These are phyloP conservation scores for Sorex maritimensis DNA, from an alignment of 2,797 vertebrate genomes.

Conservation along the genomic window DNA sequence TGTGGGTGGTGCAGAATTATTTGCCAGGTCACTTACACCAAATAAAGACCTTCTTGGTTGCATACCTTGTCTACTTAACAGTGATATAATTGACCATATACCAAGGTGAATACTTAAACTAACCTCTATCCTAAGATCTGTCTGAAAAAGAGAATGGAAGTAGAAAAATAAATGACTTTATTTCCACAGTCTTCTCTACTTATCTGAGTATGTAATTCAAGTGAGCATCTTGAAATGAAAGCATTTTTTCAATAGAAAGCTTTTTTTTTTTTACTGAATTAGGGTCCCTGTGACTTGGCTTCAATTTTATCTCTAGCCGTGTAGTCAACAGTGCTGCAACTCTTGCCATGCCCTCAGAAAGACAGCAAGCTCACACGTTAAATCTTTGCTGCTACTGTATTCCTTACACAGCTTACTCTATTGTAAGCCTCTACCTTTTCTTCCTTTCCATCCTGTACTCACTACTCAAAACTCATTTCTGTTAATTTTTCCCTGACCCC, in stretches of 20 bases:
- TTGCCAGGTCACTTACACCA: neutral
- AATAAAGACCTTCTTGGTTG: neutral
- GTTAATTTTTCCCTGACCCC: neutral
- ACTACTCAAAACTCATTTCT: neutral
- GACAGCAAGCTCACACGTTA: neutral
- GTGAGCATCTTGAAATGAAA: conserved; percentile 11
- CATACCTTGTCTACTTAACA: conserved; percentile 10
- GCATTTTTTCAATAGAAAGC: neutral
- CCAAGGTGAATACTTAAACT: neutral
- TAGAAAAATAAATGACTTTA: neutral
- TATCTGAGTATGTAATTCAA: neutral
- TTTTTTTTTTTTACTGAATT: neutral
- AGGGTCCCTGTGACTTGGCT: neutral
- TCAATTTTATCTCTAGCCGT: neutral
- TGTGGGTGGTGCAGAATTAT: neutral
- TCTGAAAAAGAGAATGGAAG: neutral
- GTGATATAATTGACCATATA: conserved; percentile 21
- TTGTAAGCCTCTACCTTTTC: neutral
- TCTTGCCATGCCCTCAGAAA: neutral
- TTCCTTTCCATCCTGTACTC: neutral
- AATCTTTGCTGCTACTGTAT: neutral
- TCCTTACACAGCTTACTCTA: neutral
- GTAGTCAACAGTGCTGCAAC: no score
- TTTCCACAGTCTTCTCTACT: neutral
- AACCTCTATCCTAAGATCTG: neutral